These are phyloP conservation scores for Amorpha juglandis DNA, from an alignment of 2,888 invertebrate genomes.

Conservation along the genomic window DNA sequence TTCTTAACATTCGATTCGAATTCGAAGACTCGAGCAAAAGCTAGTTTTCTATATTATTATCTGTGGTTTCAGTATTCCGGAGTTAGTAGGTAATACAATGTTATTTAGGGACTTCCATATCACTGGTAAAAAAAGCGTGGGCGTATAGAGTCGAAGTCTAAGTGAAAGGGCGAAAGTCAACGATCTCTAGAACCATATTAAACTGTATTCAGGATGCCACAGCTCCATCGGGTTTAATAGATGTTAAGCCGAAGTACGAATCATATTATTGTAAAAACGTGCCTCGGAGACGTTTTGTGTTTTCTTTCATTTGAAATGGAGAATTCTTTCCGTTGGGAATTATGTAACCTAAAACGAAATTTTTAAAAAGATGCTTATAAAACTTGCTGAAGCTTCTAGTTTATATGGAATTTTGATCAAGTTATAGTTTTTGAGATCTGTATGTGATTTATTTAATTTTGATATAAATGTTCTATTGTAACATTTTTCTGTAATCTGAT, in stretches of 20 bases:
- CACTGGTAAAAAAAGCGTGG: constrained; percentile 4
- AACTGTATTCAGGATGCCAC: constrained; percentile 51
- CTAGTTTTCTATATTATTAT: no score
- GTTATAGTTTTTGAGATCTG: no score
- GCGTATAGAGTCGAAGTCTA: constrained; percentile 21
- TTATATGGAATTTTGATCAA: no score
- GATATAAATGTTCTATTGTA: background rate
- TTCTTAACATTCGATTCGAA: no score
- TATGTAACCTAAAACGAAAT: background rate
- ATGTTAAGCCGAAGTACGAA: constrained; percentile 45
- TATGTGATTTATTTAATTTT: no score
- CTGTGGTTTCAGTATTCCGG: no score
- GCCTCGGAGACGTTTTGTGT: constrained; percentile 28
- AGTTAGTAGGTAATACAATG: background rate
- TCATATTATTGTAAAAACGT: constrained; percentile 47
- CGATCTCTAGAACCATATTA: constrained; percentile 31
- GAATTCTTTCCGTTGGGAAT: background rate
- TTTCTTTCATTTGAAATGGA: constrained; percentile 10
- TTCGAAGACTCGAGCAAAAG: no score
- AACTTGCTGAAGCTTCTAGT: background rate
- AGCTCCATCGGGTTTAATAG: constrained; percentile 48
- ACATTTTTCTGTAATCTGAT: background rate
- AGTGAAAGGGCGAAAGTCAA: constrained; percentile 32
- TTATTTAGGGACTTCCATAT: constrained; percentile 14
- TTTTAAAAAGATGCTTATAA: background rate